Base-by-base conservation (phyloP, 2,888 invertebrate species). In the Ptycholaimellus sp. region DNA sequence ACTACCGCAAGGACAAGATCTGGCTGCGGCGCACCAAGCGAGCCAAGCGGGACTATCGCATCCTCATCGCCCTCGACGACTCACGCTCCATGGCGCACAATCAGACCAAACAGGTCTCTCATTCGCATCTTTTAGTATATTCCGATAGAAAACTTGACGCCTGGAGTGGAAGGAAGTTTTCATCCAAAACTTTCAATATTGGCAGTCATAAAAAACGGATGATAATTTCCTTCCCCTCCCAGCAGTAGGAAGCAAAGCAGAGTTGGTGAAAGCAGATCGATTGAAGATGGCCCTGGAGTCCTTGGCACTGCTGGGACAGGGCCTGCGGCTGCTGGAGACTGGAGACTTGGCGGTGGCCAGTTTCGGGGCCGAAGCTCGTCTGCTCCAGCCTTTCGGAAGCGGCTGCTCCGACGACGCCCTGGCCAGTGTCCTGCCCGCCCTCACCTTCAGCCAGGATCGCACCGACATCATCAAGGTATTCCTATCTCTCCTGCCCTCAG, bases 1-100 rank as follows among this genome's bases (percentile, higher is more conserved):
- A 93, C 60, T 99, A 90, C 64, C 71, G 93, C 31, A 96, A 96
- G 59, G 93, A 99, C 59, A 87, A 90, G 60, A 99, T 99, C 53
- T 99, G 96, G 96, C 58, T 99, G 52, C 68, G 93, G 13, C 68
- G 96, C 37, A 90, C 83, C 0, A 83, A 83, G 59, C 85, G 87
- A 0, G 82, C 81, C 1, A 81, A 83, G 55, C 68, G 96, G 33
- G 78, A 93, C 49, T 96, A 96, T 61, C 87, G 87, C 60, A 81
- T 93, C 34, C 73, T 85, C 17, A 68, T 99, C 31, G 93, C 96
- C 0, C 73, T 99, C 5, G 96, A 99, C 58, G 90, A 99, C 59
- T 93, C 93, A 0, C 72, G 73, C 11, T 65, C 65, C 39, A 70
- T 70, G 70, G 52, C 57, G 13, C 66, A 67, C 46, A 68, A 66